phyloP scores from a whole-genome alignment of 2,797 vertebrate species.

The Anableps anableps region DNA sequence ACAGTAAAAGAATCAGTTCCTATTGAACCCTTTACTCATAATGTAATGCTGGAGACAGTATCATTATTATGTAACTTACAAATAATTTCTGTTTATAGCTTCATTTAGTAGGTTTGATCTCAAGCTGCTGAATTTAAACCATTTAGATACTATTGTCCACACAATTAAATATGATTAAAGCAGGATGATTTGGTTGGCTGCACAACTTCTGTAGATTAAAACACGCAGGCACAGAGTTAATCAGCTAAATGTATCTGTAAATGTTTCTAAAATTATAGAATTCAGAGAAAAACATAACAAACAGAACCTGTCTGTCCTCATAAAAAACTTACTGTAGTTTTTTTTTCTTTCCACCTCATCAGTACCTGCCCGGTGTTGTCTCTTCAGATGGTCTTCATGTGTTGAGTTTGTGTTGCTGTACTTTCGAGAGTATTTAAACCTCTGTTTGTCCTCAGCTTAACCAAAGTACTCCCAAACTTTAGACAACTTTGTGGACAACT shows the following conservation, averaged over 20 bases:
- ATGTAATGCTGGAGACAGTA: not conserved
- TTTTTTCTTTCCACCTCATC: not conserved
- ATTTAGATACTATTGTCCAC: not conserved
- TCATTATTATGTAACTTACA: not conserved
- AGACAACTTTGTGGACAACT: not conserved
- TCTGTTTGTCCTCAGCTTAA: not conserved
- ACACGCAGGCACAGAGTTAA: not conserved
- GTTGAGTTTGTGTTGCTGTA: not conserved
- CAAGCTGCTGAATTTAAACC: not conserved
- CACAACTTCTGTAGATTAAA: not conserved
- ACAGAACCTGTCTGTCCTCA: not conserved
- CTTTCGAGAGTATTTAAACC: not conserved
- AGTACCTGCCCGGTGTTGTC: no score
- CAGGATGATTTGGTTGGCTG: not conserved
- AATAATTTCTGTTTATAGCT: not conserved
- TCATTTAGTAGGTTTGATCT: not conserved
- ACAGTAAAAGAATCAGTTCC: not conserved
- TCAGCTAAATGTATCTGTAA: not conserved
- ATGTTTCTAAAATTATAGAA: not conserved
- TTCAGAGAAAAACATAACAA: not conserved
- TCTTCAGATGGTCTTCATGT: not conserved
- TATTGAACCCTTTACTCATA: not conserved
- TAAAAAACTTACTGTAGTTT: not conserved
- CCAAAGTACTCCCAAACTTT: not conserved
- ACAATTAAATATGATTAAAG: not conserved